Evolutionary conservation across 2,888 invertebrate species (phyloP).

Genomic region (Tubiluchus corallicola): DNA sequence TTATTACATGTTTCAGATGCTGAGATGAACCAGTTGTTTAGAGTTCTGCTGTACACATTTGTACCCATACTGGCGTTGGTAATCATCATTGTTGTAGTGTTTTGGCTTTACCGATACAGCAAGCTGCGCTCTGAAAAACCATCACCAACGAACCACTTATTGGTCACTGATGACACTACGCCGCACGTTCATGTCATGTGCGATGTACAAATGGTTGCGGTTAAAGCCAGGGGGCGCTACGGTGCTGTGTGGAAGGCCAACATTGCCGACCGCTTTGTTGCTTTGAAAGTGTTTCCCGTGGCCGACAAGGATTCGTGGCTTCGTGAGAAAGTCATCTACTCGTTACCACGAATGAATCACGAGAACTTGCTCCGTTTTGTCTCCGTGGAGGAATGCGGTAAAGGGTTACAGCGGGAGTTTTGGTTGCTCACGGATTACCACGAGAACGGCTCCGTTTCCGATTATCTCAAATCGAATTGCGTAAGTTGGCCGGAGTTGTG

Average conservation of each 20-base stretch:
- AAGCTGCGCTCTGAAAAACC: conserved; percentile 58
- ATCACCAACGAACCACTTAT: no score
- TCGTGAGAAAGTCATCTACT: conserved; percentile 82
- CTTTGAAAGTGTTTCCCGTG: conserved; percentile 78
- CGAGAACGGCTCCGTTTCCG: conserved; percentile 77
- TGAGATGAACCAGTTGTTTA: conserved; percentile 20
- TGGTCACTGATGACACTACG: no score
- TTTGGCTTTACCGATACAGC: conserved; percentile 46
- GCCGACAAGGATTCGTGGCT: conserved; percentile 80
- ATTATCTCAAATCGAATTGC: conserved; percentile 66
- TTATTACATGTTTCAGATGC: no score
- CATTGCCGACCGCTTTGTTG: conserved; percentile 47
- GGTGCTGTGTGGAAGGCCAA: conserved; percentile 88
- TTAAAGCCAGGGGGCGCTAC: conserved; percentile 77
- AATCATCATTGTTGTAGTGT: conserved; percentile 33
- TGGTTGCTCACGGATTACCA: conserved; percentile 94
- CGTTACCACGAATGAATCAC: conserved; percentile 74
- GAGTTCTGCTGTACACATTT: conserved; percentile 26
- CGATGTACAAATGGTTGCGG: conserved; percentile 68
- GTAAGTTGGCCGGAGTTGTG: conserved; percentile 69
- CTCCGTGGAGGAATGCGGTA: conserved; percentile 53
- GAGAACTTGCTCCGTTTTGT: conserved; percentile 73
- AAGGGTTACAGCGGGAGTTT: conserved; percentile 58
- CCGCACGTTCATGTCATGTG: no score
- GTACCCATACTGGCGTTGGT: conserved; percentile 29